Evolutionary conservation across 2,113 vertebrate genomes (phyloP).

Genomic region (Willisornis vidua): DNA sequence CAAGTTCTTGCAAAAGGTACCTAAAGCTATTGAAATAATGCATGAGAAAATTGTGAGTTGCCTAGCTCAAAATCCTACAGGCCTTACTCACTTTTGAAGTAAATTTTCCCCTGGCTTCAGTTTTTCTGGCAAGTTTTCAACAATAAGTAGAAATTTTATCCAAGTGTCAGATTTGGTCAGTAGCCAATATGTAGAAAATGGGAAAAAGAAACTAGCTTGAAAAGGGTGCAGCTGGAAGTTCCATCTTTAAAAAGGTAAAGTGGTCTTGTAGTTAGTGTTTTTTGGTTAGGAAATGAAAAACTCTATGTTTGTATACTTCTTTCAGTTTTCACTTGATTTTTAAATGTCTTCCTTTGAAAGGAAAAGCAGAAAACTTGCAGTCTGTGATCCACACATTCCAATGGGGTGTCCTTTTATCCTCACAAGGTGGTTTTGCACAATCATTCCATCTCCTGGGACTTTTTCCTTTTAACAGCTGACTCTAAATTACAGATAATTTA

Average conservation of each 20-base stretch:
- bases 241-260: neutral
- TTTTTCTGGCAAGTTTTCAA: constrained; percentile 12
- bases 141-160: constrained; percentile 2
- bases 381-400: neutral
- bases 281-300: neutral
- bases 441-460: neutral
- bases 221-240: neutral
- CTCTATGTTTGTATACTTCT: neutral
- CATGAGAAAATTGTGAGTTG: neutral
- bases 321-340: neutral
- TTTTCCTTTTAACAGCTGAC: neutral
- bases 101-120: neutral
- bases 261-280: neutral
- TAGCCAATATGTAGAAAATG: constrained; percentile 14
- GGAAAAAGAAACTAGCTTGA: neutral
- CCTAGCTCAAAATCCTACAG: neutral
- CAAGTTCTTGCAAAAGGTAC: neutral
- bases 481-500: neutral
- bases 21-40: neutral
- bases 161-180: constrained; percentile 15
- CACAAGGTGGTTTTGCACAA: neutral
- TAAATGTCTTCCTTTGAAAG: neutral
- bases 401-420: neutral
- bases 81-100: neutral
- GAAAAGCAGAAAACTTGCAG: neutral